These are phyloP conservation scores for Lathamus discolor DNA, from an alignment of 2,113 vertebrate genomes.

Conservation along the genomic window DNA sequence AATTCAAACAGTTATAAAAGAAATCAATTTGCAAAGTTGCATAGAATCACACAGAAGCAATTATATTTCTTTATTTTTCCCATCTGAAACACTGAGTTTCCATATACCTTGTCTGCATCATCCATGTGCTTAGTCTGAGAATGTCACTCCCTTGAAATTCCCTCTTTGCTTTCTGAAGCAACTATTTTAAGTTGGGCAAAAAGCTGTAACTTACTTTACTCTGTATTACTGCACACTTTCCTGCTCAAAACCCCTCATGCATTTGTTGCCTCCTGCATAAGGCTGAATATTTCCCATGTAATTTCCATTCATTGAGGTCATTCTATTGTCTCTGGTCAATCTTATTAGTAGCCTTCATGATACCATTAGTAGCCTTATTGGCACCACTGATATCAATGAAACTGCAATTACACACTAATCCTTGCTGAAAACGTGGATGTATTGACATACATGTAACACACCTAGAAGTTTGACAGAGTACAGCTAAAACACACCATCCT, in stretches of 20 bases:
- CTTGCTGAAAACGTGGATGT: not conserved
- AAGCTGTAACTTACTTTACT: not conserved
- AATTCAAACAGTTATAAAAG: not conserved
- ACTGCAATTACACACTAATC: not conserved
- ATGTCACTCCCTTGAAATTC: not conserved
- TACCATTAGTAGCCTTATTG: too few species aligned
- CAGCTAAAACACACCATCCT: not conserved
- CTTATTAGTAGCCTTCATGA: not conserved
- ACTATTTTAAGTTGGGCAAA: not conserved
- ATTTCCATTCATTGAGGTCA: not conserved
- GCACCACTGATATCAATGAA: not conserved
- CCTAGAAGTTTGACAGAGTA: not conserved
- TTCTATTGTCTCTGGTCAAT: not conserved
- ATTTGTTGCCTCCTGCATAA: not conserved
- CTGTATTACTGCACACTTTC: not conserved
- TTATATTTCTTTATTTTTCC: not conserved
- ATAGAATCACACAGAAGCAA: constrained; percentile 2
- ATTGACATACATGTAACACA: not conserved
- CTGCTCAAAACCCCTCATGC: accelerated
- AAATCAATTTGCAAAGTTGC: not conserved
- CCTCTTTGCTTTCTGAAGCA: not conserved
- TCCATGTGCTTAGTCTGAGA: not conserved
- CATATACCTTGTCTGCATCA: not conserved
- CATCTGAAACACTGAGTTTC: not conserved
- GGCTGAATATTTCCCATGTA: not conserved